Conservation (phyloP, 2,113 vertebrate species). For the Sapajus apella region DNA sequence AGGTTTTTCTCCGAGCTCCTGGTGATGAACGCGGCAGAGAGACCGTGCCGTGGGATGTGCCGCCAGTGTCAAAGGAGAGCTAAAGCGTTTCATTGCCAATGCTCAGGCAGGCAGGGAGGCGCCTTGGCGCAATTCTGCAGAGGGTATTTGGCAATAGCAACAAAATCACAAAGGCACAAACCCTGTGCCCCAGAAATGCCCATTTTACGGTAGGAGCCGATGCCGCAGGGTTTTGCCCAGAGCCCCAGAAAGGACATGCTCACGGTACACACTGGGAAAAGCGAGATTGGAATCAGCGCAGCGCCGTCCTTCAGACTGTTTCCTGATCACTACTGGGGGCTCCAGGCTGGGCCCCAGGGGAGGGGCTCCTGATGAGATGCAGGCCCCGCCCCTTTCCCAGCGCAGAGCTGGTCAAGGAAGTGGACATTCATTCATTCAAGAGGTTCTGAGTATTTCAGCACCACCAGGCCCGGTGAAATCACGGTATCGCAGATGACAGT, state of each 20-base stretch:
- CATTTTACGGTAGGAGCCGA: rapidly evolving
- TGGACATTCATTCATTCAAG: not conserved
- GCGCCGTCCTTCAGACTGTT: no score
- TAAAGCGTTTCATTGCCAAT: rapidly evolving
- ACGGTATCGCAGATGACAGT: not conserved
- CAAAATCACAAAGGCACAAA: no score
- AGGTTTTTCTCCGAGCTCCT: not conserved
- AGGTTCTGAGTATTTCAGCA: not conserved
- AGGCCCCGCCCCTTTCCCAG: not conserved
- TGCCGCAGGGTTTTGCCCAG: rapidly evolving
- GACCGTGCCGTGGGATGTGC: not conserved
- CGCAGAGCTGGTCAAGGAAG: not conserved
- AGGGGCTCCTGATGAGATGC: not conserved
- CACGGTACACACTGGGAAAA: rapidly evolving
- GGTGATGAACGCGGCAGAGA: not conserved
- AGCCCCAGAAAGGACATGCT: rapidly evolving
- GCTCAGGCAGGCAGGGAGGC: no score
- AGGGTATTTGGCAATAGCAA: not conserved
- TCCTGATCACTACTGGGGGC: not conserved
- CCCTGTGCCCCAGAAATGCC: rapidly evolving
- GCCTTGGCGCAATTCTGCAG: not conserved
- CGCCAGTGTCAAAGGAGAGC: not conserved
- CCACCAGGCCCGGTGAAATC: not conserved
- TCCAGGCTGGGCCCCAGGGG: not conserved
- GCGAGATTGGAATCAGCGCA: not conserved